Evolutionary conservation across 2,797 vertebrate species (phyloP), one percentile per base, ranked within the genome.

Genomic region (Pachyuromys duprasi): DNA sequence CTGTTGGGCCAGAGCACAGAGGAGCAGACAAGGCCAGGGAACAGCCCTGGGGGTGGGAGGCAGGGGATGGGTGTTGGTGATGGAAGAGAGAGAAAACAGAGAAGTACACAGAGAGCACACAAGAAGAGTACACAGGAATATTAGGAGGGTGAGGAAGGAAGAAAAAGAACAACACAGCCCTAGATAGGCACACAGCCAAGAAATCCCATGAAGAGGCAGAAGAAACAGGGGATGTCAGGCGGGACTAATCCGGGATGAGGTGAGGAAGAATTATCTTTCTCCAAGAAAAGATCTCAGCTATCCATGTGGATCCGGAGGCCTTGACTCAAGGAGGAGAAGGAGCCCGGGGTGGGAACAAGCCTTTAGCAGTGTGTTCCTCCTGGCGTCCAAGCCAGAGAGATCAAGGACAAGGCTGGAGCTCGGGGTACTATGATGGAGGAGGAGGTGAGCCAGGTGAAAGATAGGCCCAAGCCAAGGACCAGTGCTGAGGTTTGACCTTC

Each of bases 221-320:
- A 14, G 72, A 70, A 39, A 53, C 5, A 2, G 74, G 79, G 79
- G 39, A 53, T 86, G 90, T 83, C 53, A 42, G 76, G 95, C 5
- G 86, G 2, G 90, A n/a, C 1, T 31, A 60, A 36, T 42, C 20
- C 84, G 45, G 31, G 91, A 28, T 42, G 33, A 55, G 89, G 90
- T 70, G 65, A 89, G 88, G 36, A 93, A 92, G 84, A 0, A 95
- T 89, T 18, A 39, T 80, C 89, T 86, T 97, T 97, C 91, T 92
- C 74, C 97, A 96, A 83, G 96, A 90, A 98, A 98, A 98, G 94
- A 98, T 97, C 95, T 98, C 97, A 98, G 89, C 97, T 98, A 98
- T 98, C 97, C 96, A 89, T 95, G 96, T 87, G 95, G 96, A 98
- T 98, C 95, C 95, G 95, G 98, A 98, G 91, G 94, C 87, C 98